phyloP scores from a whole-genome alignment of 2,797 vertebrate species.

The Tenualosa thibaudeaui region DNA sequence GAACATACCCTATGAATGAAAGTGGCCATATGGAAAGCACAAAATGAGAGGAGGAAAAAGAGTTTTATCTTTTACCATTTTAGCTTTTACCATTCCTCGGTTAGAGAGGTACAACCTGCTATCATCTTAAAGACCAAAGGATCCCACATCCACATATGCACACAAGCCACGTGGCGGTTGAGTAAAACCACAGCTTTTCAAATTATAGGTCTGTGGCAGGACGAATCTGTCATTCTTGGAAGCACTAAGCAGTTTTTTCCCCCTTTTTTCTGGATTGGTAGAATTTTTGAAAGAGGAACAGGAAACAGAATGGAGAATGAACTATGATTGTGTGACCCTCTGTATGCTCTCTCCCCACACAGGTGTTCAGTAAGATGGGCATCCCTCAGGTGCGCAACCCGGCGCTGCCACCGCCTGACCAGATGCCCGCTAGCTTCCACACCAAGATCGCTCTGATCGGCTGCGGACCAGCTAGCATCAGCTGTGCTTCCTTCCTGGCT shows the following conservation, averaged over 20 bases:
- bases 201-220: slow-evolving; percentile 5
- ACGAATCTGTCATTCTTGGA: background rate
- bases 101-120: background rate
- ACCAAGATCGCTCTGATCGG: slow-evolving; percentile 88
- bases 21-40: background rate
- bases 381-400: slow-evolving; percentile 87
- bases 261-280: background rate
- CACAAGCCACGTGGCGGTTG: background rate
- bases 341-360: background rate
- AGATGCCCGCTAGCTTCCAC: slow-evolving; percentile 82
- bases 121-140: slow-evolving; percentile 9
- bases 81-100: background rate
- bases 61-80: background rate
- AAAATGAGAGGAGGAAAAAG: background rate
- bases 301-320: background rate
- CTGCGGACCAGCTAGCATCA: slow-evolving; percentile 89
- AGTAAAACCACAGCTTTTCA: background rate
- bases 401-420: slow-evolving; percentile 72
- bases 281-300: background rate
- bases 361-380: slow-evolving; percentile 94
- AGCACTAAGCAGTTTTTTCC: background rate
- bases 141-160: background rate
- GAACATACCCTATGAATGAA: background rate
- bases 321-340: background rate
- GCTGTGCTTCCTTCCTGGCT: slow-evolving; percentile 90